Base-by-base conservation (phyloP, 2,888 invertebrate genomes). In the Mactromeris polynyma region DNA sequence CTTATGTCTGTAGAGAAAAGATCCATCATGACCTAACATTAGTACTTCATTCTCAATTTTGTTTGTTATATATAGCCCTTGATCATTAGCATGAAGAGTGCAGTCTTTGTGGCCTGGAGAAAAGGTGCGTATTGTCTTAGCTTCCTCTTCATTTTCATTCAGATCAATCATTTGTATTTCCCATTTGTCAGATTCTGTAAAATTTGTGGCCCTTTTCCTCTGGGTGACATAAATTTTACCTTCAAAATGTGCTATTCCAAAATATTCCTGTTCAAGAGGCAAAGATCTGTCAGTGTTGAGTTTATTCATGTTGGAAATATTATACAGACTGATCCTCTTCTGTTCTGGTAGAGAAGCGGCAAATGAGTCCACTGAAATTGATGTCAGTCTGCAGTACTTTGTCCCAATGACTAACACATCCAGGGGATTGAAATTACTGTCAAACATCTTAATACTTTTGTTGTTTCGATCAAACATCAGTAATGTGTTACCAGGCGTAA, bases 391-490 rank as follows among this genome's bases (percentile, higher is more conserved):
- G 42, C 91, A 91, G 77, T 87, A 85, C 46, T 89, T 91, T 19
- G 85, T 80, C 40, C 69, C 82, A 14, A 89, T 73, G 54, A 26
- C 21, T 21, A 91, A 19, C 77, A 80, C 85, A 64, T 91, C 91
- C 31, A 91, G 54, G 9, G 91, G 91, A 46, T 87, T 91, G 69
- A 89, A 89, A 9, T 87, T 89, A n/a, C 83, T 83, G 78, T 91
- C 91, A 81, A 88, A 91, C 33, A 91, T 82, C 64, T 91, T 90
- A 42, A 90, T 85, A 82, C 90, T 89, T 51, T 83, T 82, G 40
- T 90, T 90, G 58, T 85, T 84, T 51, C 85, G 78, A 78, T 90
- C 90, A 85, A 85, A 90, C 87, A 89, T 83, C 19, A 91, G 46
- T 33, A 89, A 46, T 83, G 82, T 64, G 19, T 89, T 87, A 38